Base-by-base conservation (phyloP, 1,140 invertebrate genomes). In the Drosophila mauritiana region DNA sequence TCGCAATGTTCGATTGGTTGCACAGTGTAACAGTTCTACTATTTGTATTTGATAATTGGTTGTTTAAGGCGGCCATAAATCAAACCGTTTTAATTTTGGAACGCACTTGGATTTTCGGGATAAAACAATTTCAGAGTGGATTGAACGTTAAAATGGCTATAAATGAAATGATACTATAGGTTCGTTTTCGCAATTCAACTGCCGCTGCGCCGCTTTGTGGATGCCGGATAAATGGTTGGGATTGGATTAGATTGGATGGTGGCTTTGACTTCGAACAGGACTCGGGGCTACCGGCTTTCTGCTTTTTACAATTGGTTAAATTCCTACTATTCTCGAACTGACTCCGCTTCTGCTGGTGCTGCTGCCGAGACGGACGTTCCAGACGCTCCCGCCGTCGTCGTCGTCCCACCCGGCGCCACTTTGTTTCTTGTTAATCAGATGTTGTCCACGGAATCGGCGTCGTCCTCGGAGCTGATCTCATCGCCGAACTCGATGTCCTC, bases 401-500 rank as follows among this genome's bases (percentile, higher is more conserved):
- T 51, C 67, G 77, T 62, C 53, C 69, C 62, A 59, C 34, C 64
- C 63, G 52, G 27, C 64, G 70, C 15, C 57, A 65, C 36, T 64
- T 82, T 64, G 59, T 90, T 90, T 80, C 63, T 88, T 88, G 77
- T 91, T 76, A 81, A 92, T 92, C 91, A 93, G 84, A 93, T 93
- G 75, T 91, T 95, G 92, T 97, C 96, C 68, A 97, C 96, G 81
- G 96, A 94, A 93, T 97, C 96, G 69, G 94, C 95, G 93, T 97
- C 96, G 92, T 97, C 97, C 91, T 97, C 96, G 80, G 97, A 97
- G 92, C 96, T 97, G 90, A 97, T 96, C 93, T 97, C 96, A 94
- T 98, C 97, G 78, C 97, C 97, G 84, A 98, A 98, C 92, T 98
- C 97, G 93, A 98, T 98, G 90, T 98, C 97, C 93, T 98, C 97